These are phyloP conservation scores for Sylvietta virens DNA, from an alignment of 2,113 vertebrate species.

Conservation along the genomic window DNA sequence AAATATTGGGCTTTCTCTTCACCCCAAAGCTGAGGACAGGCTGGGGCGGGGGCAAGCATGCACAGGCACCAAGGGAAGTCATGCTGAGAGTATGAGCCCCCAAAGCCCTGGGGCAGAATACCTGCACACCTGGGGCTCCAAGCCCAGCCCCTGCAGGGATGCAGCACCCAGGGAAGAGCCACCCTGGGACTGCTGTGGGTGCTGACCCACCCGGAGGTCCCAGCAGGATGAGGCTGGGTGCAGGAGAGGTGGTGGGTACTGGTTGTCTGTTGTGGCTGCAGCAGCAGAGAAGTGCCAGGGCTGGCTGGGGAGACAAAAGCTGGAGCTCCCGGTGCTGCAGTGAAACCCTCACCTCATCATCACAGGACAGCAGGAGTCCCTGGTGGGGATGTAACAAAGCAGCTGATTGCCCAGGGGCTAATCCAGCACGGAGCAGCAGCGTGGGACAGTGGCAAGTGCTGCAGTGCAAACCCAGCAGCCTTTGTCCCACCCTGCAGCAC, in stretches of 20 bases:
- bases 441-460: neutral
- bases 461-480: neutral
- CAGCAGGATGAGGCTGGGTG: neutral
- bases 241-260: neutral
- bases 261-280: neutral
- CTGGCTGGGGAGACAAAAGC: neutral
- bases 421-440: neutral
- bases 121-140: neutral
- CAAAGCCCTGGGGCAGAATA: neutral
- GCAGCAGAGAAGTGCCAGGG: neutral
- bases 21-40: neutral
- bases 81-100: neutral
- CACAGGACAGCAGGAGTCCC: neutral
- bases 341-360: neutral
- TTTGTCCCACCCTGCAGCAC: neutral
- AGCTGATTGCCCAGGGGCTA: neutral
- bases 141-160: neutral
- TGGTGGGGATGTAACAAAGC: neutral
- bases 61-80: neutral
- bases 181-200: neutral
- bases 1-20: neutral
- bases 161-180: neutral
- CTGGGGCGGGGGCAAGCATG: fast-evolving
- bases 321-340: neutral
- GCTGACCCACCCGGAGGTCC: neutral